Percentiles rank a stretch among this genome's conserved stretches.
phyloP scores from a whole-genome alignment of 2,797 vertebrate genomes.

The Dallia pectoralis region DNA sequence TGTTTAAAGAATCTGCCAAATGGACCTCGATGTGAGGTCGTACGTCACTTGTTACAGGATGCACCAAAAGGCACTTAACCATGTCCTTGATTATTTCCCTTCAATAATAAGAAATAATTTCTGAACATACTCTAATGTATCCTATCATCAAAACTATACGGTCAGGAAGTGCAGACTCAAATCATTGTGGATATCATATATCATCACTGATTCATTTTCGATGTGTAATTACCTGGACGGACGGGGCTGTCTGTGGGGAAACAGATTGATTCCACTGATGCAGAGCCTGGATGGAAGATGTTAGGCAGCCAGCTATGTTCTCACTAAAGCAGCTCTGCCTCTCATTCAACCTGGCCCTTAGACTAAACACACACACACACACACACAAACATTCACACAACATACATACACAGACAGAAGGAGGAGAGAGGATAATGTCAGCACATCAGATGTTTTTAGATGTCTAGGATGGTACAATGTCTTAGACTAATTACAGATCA shows the following conservation, averaged over 20 bases:
- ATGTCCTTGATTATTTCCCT: not conserved
- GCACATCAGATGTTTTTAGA: not conserved
- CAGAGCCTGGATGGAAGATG: constrained; percentile 56
- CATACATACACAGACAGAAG: not conserved
- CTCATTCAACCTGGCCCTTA: constrained; percentile 63
- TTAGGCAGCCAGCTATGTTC: constrained; percentile 54
- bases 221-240: constrained; percentile 61
- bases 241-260: constrained; percentile 43
- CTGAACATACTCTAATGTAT: not conserved
- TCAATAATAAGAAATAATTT: constrained; percentile 1
- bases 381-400: too few species aligned
- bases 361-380: constrained; percentile 46
- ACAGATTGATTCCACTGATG: constrained; percentile 64
- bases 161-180: not conserved
- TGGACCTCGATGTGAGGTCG: not conserved
- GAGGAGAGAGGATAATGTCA: not conserved
- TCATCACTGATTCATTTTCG: not conserved
- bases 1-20: not conserved
- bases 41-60: not conserved
- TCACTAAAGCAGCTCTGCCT: constrained; percentile 58
- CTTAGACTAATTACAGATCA: not conserved
- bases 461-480: not conserved
- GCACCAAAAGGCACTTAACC: not conserved
- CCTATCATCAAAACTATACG: not conserved
- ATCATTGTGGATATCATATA: not conserved